Evolutionary conservation across 1,140 invertebrate species (phyloP).

Genomic region (Macrocentrus cingulum): DNA sequence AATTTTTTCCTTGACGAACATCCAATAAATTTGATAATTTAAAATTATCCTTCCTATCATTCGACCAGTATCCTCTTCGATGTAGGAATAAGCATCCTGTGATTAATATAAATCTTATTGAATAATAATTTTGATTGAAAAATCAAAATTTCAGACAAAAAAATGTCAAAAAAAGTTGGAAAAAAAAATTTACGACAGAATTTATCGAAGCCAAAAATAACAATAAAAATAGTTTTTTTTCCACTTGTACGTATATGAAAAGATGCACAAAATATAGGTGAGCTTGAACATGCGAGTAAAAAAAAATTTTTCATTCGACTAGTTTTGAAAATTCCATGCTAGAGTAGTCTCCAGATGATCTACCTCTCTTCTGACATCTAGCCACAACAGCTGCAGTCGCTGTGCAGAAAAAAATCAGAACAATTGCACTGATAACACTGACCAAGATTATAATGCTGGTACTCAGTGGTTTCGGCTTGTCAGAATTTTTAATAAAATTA

Average conservation of each 20-base stretch:
- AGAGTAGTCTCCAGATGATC: conserved; percentile 37
- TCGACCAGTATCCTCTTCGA: conserved; percentile 49
- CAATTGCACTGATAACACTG: conserved; percentile 39
- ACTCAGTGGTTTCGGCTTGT: conserved; percentile 26
- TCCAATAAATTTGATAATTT: conserved; percentile 49
- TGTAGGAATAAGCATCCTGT: conserved; percentile 49
- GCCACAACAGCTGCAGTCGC: conserved; percentile 46
- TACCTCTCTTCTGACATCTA: conserved; percentile 56
- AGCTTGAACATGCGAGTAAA: conserved; percentile 14
- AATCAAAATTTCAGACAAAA: background rate
- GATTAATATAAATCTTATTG: conserved; percentile 21
- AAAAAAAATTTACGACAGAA: too few relatives aligned
- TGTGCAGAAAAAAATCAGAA: conserved; percentile 46
- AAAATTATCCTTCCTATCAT: conserved; percentile 50
- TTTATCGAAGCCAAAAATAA: too few relatives aligned
- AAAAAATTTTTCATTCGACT: conserved; percentile 36
- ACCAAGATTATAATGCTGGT: conserved; percentile 36
- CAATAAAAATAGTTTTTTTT: too few relatives aligned
- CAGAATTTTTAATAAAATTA: too few relatives aligned
- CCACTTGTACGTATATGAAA: too few relatives aligned
- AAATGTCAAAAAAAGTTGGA: background rate
- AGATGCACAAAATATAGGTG: too few relatives aligned
- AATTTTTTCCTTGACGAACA: conserved; percentile 41
- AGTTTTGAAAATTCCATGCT: conserved; percentile 51
- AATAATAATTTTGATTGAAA: background rate